These are phyloP conservation scores for Serranus cabrilla DNA, from an alignment of 2,797 vertebrate species.

Conservation along the genomic window DNA sequence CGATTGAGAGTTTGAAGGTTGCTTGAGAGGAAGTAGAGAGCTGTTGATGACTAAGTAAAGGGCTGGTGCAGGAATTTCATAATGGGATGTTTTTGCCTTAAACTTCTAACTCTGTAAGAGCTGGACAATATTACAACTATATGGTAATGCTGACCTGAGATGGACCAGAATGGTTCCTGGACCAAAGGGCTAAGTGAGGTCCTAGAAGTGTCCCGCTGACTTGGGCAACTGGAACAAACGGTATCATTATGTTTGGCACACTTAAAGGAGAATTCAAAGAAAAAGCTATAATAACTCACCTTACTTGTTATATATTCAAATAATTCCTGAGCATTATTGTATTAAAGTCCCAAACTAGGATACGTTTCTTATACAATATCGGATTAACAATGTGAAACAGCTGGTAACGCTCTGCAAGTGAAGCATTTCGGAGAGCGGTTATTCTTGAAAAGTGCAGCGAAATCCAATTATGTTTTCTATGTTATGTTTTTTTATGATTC, in stretches of 20 bases:
- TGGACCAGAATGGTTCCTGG: neutral
- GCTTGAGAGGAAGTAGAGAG: neutral
- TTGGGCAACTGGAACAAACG: neutral
- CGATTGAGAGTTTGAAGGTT: neutral
- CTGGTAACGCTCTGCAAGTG: conserved; percentile 26
- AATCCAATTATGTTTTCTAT: conserved; percentile 53
- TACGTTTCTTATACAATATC: conserved; percentile 12
- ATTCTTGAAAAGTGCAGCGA: conserved; percentile 8
- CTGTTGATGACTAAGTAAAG: neutral
- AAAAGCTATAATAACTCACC: neutral
- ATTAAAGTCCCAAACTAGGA: conserved; percentile 11
- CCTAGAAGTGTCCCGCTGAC: neutral
- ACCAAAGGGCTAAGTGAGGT: neutral
- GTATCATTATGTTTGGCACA: conserved; percentile 5
- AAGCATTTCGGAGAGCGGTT: conserved; percentile 13
- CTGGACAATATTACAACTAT: too few species aligned
- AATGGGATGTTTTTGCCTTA: neutral
- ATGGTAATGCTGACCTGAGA: conserved; percentile 12
- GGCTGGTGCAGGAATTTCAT: neutral
- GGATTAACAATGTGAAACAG: conserved; percentile 16
- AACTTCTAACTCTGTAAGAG: neutral
- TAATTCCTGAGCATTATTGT: neutral
- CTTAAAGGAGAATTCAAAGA: neutral
- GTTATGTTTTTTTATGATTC: too few species aligned
- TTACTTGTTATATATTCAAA: neutral